Evolutionary conservation across 2,797 vertebrate genomes (phyloP).

Genomic region (Enteromius anoplus): DNA sequence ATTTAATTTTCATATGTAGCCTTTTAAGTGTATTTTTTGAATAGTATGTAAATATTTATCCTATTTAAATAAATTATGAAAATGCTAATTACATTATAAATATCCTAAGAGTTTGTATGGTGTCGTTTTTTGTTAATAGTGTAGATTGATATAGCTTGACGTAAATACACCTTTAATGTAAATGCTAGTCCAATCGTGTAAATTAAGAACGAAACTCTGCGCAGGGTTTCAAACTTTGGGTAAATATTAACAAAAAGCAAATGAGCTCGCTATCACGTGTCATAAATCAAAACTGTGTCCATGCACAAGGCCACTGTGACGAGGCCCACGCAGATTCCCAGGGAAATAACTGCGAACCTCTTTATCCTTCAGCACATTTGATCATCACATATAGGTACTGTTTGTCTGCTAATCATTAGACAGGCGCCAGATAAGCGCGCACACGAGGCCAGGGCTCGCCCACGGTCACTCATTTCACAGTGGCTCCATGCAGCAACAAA

Average conservation of each 20-base stretch:
- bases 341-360: slow-evolving; percentile 64
- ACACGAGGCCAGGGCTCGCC: slow-evolving; percentile 41
- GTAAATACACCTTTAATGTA: not conserved
- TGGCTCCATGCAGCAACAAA: not conserved
- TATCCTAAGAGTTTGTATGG: not conserved
- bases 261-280: slow-evolving; percentile 71
- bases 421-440: slow-evolving; percentile 73
- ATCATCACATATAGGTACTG: slow-evolving; percentile 57
- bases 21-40: not conserved
- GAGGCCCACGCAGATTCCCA: slow-evolving; percentile 78
- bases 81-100: not conserved
- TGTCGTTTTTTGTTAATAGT: not conserved
- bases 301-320: slow-evolving; percentile 83
- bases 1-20: not conserved
- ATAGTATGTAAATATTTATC: not conserved
- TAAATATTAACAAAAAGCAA: slow-evolving; percentile 90
- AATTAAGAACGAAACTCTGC: slow-evolving; percentile 15
- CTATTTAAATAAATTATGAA: not conserved
- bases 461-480: slow-evolving; percentile 46
- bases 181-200: not conserved
- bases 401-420: slow-evolving; percentile 64
- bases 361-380: slow-evolving; percentile 65
- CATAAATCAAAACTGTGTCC: slow-evolving; percentile 83
- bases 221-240: slow-evolving; percentile 63
- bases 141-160: not conserved